A percentile compares a stretch with the other conserved stretches of the same genome.
These are phyloP conservation scores for Eupithecia pulchellata DNA, from an alignment of 2,888 invertebrate species.

Conservation along the genomic window DNA sequence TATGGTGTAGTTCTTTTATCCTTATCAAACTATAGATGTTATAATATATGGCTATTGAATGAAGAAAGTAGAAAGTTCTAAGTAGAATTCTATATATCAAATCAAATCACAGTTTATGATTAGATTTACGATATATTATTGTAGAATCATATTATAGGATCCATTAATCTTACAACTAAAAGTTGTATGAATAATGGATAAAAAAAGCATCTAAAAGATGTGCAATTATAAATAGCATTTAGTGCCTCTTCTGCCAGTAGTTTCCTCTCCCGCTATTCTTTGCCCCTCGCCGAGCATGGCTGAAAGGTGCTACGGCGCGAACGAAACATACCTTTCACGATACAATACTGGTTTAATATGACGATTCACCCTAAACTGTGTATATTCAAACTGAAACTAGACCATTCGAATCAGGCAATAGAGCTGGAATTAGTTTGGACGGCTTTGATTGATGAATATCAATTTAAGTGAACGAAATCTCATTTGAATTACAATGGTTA, in stretches of 20 bases:
- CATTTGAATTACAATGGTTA: constrained; percentile 42
- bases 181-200: neutral
- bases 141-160: neutral
- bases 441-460: constrained; percentile 42
- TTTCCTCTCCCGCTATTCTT: constrained; percentile 43
- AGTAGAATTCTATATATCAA: neutral
- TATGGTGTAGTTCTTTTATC: neutral
- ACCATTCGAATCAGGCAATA: neutral
- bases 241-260: constrained; percentile 27
- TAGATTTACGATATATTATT: neutral
- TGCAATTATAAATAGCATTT: neutral
- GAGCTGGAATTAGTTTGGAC: constrained; percentile 20
- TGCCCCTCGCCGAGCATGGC: constrained; percentile 54
- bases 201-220: neutral
- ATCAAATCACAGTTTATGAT: too few relatives aligned
- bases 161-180: too few relatives aligned
- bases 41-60: neutral
- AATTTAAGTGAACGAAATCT: constrained; percentile 39
- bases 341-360: constrained; percentile 75
- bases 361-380: constrained; percentile 67
- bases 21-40: neutral
- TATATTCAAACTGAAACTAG: constrained; percentile 18
- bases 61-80: neutral
- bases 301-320: constrained; percentile 74
- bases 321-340: constrained; percentile 74